Percentiles rank a stretch among this genome's conserved stretches.
phyloP scores from a whole-genome alignment of 2,113 vertebrate genomes.

The Anguilla rostrata region DNA sequence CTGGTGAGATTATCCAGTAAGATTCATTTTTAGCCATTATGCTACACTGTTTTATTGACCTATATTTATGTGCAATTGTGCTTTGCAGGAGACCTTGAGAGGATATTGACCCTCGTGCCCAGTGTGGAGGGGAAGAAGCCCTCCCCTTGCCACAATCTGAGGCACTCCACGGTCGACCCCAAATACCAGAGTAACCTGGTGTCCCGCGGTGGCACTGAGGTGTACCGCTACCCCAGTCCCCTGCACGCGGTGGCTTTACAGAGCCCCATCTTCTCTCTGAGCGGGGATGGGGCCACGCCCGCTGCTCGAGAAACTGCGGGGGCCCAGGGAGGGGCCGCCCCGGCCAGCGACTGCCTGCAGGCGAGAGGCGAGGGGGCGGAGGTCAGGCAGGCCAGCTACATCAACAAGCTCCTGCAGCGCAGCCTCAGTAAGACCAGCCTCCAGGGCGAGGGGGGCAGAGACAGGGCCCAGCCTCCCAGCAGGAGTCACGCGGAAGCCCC shows the following conservation, averaged over 20 bases:
- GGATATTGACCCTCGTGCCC: constrained; percentile 55
- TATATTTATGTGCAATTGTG: not conserved
- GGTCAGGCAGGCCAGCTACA: constrained; percentile 69
- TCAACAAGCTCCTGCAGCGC: constrained; percentile 77
- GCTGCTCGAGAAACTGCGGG: constrained; percentile 33
- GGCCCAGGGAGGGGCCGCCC: constrained; percentile 17
- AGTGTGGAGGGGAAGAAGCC: constrained; percentile 60
- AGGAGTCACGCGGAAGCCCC: constrained; percentile 47
- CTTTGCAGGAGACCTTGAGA: constrained; percentile 84
- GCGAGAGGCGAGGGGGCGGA: constrained; percentile 46
- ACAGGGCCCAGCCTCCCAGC: constrained; percentile 33
- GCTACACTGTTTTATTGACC: not conserved
- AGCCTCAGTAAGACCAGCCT: constrained; percentile 59
- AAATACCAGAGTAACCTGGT: constrained; percentile 84
- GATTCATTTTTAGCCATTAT: not conserved
- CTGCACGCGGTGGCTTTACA: constrained; percentile 92
- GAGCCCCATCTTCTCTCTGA: constrained; percentile 83
- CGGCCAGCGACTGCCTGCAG: constrained; percentile 34
- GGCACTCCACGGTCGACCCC: constrained; percentile 61
- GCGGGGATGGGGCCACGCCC: constrained; percentile 42
- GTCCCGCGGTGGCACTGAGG: constrained; percentile 77
- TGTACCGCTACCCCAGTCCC: constrained; percentile 90
- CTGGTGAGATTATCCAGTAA: not conserved
- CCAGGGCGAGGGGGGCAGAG: constrained; percentile 44
- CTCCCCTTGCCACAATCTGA: constrained; percentile 48